Base-by-base conservation (phyloP, 2,888 invertebrate genomes). In the Chloroclystis v-ata region DNA sequence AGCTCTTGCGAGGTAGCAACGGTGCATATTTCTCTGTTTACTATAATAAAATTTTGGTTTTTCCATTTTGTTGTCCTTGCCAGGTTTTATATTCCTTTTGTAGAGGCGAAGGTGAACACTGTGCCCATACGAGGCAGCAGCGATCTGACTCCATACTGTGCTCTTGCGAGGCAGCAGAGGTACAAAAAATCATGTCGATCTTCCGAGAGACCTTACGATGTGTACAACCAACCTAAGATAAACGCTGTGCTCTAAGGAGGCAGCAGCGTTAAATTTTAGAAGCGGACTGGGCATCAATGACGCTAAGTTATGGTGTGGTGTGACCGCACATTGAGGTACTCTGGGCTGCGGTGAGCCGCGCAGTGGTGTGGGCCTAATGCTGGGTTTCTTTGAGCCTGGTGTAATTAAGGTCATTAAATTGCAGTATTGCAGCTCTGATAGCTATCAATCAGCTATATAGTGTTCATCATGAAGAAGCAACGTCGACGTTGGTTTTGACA, bases 321-420 rank as follows among this genome's bases (percentile, higher is more conserved):
- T 30, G 37, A 49, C 28, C 35, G 13, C 9, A 30, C 14, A 13
- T 5, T 1, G 20, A 42, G 10, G 13, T 20, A 26, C 12, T 28
- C 29, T 1, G 29, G 9, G 12, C 12, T 32, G 14, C 13, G 32
- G 29, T 14, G 40, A 14, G 9, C 41, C 28, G 28, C n/a, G 40
- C 35, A 28, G 48, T 7, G 14, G 9, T 25, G 39, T 24, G 24
- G 8, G 30, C 12, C 12, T 2, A 10, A 33, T 14, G 37, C 44
- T 40, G 45, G 33, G 49, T 43, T 40, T 37, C 38, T 38, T 30
- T 43, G 43, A 37, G 50, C 41, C 52, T 47, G 42, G 49, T 48
- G 50, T 41, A 16, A n/a, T 24, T 8, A 5, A 13, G 2, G n/a
- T 32, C n/a, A n/a, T 28, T 1, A n/a, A 28, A n/a, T 4, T n/a